Evolutionary conservation across 2,797 vertebrate species (phyloP).

Genomic region (Varecia variegata): DNA sequence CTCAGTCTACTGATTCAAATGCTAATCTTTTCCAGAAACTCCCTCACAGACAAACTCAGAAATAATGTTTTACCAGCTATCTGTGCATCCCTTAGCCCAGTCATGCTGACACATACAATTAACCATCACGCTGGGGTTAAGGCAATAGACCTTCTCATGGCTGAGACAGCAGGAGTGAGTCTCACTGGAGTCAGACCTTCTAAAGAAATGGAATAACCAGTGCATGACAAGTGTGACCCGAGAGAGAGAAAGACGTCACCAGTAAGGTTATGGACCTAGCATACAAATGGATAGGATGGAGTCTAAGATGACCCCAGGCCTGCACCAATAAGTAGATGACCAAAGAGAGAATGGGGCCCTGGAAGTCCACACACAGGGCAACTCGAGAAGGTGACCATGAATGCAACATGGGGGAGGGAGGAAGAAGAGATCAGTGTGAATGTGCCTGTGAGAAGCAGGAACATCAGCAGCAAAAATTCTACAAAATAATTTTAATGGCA

Average conservation of each 20-base stretch:
- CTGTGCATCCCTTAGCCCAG: background rate
- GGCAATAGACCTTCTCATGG: background rate
- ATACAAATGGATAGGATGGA: background rate
- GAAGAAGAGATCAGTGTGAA: background rate
- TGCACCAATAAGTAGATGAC: background rate
- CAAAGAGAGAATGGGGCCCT: background rate
- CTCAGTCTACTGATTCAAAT: background rate
- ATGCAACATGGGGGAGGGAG: background rate
- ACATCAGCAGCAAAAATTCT: background rate
- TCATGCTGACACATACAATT: background rate
- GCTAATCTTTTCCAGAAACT: background rate
- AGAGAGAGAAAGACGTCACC: background rate
- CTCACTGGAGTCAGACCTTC: background rate
- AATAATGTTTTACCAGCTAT: background rate
- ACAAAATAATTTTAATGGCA: background rate
- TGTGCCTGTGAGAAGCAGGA: background rate
- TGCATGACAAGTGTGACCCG: background rate
- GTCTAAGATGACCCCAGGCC: background rate
- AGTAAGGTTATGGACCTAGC: background rate
- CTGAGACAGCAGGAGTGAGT: background rate
- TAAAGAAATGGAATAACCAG: background rate
- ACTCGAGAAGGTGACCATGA: background rate
- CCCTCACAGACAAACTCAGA: background rate
- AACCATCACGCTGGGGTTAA: background rate
- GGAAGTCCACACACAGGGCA: background rate